Percentiles rank a stretch among this genome's conserved stretches.
Conservation (phyloP, 2,888 invertebrate species). For the Caenorhabditis sp. region DNA sequence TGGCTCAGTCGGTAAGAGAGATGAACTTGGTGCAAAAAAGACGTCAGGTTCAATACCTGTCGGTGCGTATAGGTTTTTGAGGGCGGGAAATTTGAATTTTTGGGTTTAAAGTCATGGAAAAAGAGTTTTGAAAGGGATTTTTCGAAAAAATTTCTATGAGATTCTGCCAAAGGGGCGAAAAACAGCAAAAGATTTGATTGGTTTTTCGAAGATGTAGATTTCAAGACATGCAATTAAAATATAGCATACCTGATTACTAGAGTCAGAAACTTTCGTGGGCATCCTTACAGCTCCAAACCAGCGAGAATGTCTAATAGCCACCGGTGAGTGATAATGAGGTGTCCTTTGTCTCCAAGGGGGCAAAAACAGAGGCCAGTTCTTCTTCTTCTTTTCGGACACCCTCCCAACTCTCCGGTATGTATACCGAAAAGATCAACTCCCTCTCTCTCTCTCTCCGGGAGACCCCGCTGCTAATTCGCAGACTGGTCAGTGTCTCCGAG, state of each 20-base stretch:
- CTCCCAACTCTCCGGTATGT: slow-evolving; percentile 15
- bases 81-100: neutral
- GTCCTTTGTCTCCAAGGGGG: slow-evolving; percentile 19
- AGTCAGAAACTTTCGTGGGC: slow-evolving; percentile 41
- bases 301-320: neutral
- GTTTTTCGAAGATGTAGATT: too few species aligned
- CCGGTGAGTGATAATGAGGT: slow-evolving; percentile 4
- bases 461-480: slow-evolving; percentile 57
- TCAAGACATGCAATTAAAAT: too few species aligned
- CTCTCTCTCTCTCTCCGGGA: too few species aligned
- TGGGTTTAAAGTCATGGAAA: too few species aligned
- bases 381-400: slow-evolving; percentile 5
- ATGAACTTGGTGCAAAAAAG: neutral
- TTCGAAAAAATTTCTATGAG: too few species aligned
- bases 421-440: slow-evolving; percentile 49
- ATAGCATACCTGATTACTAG: slow-evolving; percentile 32
- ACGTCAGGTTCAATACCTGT: neutral
- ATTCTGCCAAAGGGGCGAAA: too few species aligned
- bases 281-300: slow-evolving; percentile 1
- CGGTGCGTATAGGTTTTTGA: neutral
- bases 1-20: slow-evolving; percentile 1
- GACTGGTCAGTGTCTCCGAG: slow-evolving; percentile 27
- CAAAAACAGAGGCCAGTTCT: slow-evolving; percentile 32
- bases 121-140: too few species aligned
- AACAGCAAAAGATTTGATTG: too few species aligned